Conservation (phyloP, 1,140 invertebrate genomes). For the Matsumurasca onukii region DNA sequence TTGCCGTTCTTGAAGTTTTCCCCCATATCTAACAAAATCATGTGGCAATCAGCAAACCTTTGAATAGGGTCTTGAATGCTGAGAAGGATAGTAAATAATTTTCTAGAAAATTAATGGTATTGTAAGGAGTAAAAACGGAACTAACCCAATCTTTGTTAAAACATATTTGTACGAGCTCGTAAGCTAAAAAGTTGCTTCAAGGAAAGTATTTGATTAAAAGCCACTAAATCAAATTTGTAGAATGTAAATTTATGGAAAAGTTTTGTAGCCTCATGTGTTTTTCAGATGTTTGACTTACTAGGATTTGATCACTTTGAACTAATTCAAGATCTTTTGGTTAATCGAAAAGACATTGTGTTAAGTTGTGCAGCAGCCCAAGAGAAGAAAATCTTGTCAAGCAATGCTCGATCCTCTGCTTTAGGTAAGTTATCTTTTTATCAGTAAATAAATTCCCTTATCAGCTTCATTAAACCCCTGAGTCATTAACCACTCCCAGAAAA, state of each 20-base stretch:
- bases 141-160: too few species aligned
- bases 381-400: slow-evolving; percentile 20
- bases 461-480: not conserved
- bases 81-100: too few species aligned
- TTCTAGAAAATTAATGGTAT: too few species aligned
- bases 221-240: too few species aligned
- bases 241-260: too few species aligned
- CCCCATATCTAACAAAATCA: not conserved
- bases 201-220: too few species aligned
- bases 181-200: too few species aligned
- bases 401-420: not conserved
- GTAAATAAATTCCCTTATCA: too few species aligned
- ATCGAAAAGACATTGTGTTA: slow-evolving; percentile 59
- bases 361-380: slow-evolving; percentile 22
- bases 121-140: too few species aligned
- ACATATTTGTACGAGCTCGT: too few species aligned
- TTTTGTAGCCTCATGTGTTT: too few species aligned
- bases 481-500: not conserved
- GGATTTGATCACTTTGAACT: slow-evolving; percentile 88
- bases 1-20: not conserved
- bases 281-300: slow-evolving; percentile 76
- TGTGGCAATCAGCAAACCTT: not conserved
- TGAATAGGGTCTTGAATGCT: too few species aligned
- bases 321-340: slow-evolving; percentile 72
- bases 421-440: not conserved